Conservation (phyloP, 2,888 invertebrate species). For the Tachina lurida region DNA sequence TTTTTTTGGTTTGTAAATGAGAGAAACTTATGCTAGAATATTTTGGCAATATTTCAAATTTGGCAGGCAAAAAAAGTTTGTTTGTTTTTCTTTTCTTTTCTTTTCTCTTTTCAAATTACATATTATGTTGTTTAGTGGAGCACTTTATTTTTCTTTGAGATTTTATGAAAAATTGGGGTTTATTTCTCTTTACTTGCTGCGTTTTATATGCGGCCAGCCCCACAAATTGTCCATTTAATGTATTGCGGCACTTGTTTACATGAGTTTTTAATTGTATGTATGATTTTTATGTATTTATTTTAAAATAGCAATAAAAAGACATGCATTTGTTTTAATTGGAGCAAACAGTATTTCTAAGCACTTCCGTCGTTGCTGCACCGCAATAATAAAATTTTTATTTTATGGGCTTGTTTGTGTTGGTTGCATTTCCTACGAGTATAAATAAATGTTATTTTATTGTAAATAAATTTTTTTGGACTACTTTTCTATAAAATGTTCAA, state of each 20-base stretch:
- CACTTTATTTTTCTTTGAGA: not conserved
- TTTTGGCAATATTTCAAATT: conserved; percentile 67
- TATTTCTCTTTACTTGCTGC: conserved; percentile 1
- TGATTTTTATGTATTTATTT: conserved; percentile 17
- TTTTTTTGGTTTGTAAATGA: conserved; percentile 25
- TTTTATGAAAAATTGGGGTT: not conserved
- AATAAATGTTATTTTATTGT: too few relatives aligned
- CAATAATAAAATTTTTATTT: not conserved
- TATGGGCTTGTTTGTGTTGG: not conserved
- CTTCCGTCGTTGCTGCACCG: not conserved
- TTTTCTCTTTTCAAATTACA: not conserved
- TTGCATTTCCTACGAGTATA: too few relatives aligned
- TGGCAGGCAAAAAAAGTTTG: not conserved
- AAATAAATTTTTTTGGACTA: too few relatives aligned
- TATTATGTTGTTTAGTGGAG: conserved; percentile 6
- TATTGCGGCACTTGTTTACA: conserved; percentile 66
- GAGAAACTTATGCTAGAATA: conserved; percentile 35
- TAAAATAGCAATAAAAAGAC: not conserved
- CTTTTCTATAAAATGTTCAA: too few relatives aligned
- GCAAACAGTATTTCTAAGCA: not conserved
- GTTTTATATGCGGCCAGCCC: conserved; percentile 24
- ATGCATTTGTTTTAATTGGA: conserved; percentile 19
- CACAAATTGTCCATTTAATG: conserved; percentile 67
- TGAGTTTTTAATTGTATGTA: conserved; percentile 47
- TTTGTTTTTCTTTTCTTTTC: not conserved